Base-by-base conservation (phyloP, 2,888 invertebrate species). In the Cistogaster globosa region DNA sequence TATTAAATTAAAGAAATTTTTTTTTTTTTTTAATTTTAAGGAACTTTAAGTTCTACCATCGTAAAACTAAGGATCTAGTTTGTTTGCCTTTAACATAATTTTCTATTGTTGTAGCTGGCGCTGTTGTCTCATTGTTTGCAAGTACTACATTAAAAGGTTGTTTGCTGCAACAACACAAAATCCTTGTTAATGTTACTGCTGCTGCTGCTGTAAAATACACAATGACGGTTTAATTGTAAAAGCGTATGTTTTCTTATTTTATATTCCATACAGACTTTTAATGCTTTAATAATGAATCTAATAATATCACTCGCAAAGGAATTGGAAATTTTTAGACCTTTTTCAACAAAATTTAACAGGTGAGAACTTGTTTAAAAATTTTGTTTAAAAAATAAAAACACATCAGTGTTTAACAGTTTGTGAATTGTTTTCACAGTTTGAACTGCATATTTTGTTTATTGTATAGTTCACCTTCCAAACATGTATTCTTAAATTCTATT, bases 221-320 rank as follows among this genome's bases (percentile, higher is more conserved):
- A 78, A 72, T 83, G 77, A 55, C 20, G 58, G 58, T 16, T 45
- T 71, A 63, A 57, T 75, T 69, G 20, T 65, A 65, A 69, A 68
- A 74, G 69, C 65, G 53, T 75, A 53, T 60, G 63, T 67, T 69
- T 42, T 55, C 8, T 22, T 18, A 16, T 60, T 26, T 36, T 58
- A 22, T 20, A 58, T 57, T 45, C 38, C 16, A 18, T 32, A 57
- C 26, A 32, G 51, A 26, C 18, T 36, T 18, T 16, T 58, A 26
- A 68, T 51, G 58, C 26, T 26, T 26, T 26, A 26, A 26, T 26
- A 38, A 32, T n/a, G 26, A 26, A 48, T 68, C 38, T 51, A 42
- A 51, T 71, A 62, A 26, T 7, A 55, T 32, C 16, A 14, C 18
- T 20, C 45, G 42, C 32, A 3, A 26, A 45, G 60, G 53, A 38